phyloP scores from a whole-genome alignment of 1,140 invertebrate genomes.

The Hetaerina americana region DNA sequence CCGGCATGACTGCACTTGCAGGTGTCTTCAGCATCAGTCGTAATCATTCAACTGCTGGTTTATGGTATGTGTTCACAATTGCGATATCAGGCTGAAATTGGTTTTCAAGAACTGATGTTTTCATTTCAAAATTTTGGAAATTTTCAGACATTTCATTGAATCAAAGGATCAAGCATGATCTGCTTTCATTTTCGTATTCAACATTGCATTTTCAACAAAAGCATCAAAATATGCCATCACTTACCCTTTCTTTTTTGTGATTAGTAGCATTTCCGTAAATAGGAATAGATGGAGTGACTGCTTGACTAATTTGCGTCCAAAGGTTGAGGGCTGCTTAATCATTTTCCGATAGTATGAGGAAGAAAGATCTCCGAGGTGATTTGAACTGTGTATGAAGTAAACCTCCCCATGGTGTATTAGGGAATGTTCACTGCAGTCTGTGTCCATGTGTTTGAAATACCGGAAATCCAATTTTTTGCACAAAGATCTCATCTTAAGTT shows the following conservation, averaged over 20 bases:
- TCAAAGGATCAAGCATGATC: too few species aligned
- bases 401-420: slow-evolving; percentile 36
- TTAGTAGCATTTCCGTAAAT: slow-evolving; percentile 81
- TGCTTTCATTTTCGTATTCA: too few species aligned
- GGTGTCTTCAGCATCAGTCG: too few species aligned
- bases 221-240: too few species aligned
- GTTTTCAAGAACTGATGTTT: not conserved
- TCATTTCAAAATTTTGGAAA: not conserved
- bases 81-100: not conserved
- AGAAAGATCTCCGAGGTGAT: slow-evolving; percentile 73
- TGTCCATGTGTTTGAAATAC: slow-evolving; percentile 27
- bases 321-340: slow-evolving; percentile 42
- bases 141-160: too few species aligned
- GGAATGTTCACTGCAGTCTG: not conserved
- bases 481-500: slow-evolving; percentile 62
- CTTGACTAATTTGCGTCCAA: slow-evolving; percentile 66
- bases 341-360: slow-evolving; percentile 59
- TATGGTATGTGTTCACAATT: too few species aligned
- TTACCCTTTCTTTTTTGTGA: slow-evolving; percentile 74
- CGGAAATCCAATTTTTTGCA: slow-evolving; percentile 55
- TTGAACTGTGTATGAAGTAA: slow-evolving; percentile 58
- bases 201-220: too few species aligned
- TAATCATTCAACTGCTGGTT: too few species aligned
- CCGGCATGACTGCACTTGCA: too few species aligned
- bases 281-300: slow-evolving; percentile 66